Conservation (phyloP, 2,888 invertebrate genomes). For the Drosophila niveifrons region DNA sequence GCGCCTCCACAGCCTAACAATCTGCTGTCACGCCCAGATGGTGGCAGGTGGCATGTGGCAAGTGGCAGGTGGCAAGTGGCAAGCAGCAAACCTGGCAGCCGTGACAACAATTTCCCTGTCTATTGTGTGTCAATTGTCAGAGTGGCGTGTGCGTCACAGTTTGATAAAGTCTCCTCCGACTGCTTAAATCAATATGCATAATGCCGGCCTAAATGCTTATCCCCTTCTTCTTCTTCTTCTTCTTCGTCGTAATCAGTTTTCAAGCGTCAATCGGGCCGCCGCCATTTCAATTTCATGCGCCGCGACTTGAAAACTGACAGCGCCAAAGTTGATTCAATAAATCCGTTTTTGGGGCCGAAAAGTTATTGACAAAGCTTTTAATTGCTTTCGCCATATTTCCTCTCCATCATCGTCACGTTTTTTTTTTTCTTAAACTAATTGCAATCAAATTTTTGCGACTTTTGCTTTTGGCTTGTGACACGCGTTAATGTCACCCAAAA, state of each 20-base stretch:
- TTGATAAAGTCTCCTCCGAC: slow-evolving; percentile 22
- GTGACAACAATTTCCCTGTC: not conserved
- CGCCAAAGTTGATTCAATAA: slow-evolving; percentile 64
- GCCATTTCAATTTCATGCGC: slow-evolving; percentile 54
- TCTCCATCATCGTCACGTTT: slow-evolving; percentile 20
- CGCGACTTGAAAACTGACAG: slow-evolving; percentile 54
- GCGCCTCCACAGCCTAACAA: not conserved
- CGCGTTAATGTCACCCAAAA: slow-evolving; percentile 45
- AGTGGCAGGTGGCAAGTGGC: slow-evolving; percentile 6
- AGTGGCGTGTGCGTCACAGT: slow-evolving; percentile 20
- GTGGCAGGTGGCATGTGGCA: slow-evolving; percentile 18
- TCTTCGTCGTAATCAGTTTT: slow-evolving; percentile 38
- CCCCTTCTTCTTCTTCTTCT: too few relatives aligned
- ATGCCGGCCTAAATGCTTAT: not conserved
- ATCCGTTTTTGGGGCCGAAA: slow-evolving; percentile 59
- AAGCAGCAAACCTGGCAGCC: not conserved
- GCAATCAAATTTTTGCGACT: slow-evolving; percentile 54
- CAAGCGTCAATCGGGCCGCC: slow-evolving; percentile 29
- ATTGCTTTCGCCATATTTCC: slow-evolving; percentile 51
- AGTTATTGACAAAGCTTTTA: slow-evolving; percentile 68
- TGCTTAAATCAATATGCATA: slow-evolving; percentile 52
- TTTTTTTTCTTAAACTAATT: slow-evolving; percentile 69
- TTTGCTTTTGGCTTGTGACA: slow-evolving; percentile 24
- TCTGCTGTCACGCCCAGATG: slow-evolving; percentile 50
- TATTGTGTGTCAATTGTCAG: slow-evolving; percentile 26